Evolutionary conservation across 2,888 invertebrate species (phyloP).

Genomic region (Tenthredo mesomela): DNA sequence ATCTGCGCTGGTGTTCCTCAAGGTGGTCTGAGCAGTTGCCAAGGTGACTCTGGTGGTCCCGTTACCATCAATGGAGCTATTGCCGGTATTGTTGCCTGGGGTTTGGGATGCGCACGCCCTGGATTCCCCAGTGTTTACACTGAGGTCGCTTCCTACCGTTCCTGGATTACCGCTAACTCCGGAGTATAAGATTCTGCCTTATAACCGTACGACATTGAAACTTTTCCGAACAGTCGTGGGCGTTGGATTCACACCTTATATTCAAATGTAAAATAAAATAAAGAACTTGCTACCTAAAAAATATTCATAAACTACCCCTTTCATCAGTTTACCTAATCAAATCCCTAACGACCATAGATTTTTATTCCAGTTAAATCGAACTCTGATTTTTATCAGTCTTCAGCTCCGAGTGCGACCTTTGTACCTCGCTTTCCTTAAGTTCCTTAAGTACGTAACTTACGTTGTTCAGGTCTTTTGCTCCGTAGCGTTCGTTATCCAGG

Average conservation of each 20-base stretch:
- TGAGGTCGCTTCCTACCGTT: constrained; percentile 77
- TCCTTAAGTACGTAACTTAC: no score
- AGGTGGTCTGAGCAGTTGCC: constrained; percentile 77
- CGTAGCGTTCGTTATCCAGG: no score
- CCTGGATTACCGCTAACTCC: constrained; percentile 72
- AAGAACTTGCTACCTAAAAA: not conserved
- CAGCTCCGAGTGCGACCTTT: no score
- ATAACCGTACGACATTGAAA: not conserved
- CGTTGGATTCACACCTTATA: not conserved
- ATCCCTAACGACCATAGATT: not conserved
- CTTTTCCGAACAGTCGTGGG: not conserved
- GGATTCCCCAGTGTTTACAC: constrained; percentile 79
- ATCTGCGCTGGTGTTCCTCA: constrained; percentile 80
- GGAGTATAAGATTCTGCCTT: constrained; percentile 13
- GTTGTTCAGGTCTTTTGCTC: no score
- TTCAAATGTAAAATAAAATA: not conserved
- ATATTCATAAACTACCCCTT: not conserved
- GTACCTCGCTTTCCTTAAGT: no score
- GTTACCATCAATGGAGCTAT: constrained; percentile 76
- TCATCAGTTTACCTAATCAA: not conserved
- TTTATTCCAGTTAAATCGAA: not conserved
- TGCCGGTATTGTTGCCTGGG: constrained; percentile 80
- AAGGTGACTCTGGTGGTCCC: constrained; percentile 81
- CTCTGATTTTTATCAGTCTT: no score
- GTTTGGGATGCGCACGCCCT: constrained; percentile 79